phyloP scores from a whole-genome alignment of 2,797 vertebrate genomes.

The Myotis myotis region DNA sequence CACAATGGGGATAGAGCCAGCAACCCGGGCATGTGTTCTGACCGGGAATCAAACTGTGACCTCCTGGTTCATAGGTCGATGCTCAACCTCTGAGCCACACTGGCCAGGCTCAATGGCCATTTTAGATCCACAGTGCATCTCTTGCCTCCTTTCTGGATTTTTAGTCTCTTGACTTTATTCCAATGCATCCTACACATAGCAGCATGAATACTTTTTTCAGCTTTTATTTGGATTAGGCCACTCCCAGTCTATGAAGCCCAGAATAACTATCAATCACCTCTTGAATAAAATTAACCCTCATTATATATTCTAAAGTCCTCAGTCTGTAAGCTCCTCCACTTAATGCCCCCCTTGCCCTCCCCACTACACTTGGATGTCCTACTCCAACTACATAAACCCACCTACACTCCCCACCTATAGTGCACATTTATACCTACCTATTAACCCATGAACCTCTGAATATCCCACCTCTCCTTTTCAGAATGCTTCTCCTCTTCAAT shows the following conservation, averaged over 20 bases:
- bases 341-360: background rate
- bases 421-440: background rate
- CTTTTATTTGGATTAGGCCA: slow-evolving; percentile 12
- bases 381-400: background rate
- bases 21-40: too few species aligned
- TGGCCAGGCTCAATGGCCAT: too few species aligned
- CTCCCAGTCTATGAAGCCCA: slow-evolving; percentile 13
- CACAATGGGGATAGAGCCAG: too few species aligned
- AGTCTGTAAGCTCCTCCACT: background rate
- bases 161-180: slow-evolving; percentile 38
- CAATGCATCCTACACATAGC: background rate
- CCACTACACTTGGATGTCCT: background rate
- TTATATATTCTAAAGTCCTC: background rate
- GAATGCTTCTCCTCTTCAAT: background rate
- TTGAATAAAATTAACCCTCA: slow-evolving; percentile 19
- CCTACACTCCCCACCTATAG: background rate
- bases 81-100: too few species aligned
- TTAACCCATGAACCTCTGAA: background rate
- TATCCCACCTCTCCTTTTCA: background rate
- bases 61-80: too few species aligned
- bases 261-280: slow-evolving; percentile 8
- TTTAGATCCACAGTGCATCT: background rate
- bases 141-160: background rate
- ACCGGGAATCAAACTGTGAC: too few species aligned
- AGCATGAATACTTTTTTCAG: background rate